Conservation (phyloP, 2,113 vertebrate species). For the Oryzias melastigma region DNA sequence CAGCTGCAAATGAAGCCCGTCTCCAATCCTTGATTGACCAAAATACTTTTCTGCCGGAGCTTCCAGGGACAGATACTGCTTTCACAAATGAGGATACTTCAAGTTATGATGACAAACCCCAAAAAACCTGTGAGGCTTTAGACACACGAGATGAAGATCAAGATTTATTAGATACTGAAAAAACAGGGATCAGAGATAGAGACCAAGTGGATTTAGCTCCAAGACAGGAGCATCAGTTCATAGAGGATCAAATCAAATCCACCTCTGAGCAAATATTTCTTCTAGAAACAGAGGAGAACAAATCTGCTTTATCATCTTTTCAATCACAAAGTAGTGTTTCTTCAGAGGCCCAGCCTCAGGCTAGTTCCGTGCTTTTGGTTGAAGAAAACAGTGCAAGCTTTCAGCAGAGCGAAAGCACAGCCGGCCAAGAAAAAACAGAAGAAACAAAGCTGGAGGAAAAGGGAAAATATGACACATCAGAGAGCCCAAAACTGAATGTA, state of each 20-base stretch:
- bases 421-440: background rate
- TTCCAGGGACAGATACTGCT: background rate
- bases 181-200: background rate
- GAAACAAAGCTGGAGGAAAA: background rate
- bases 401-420: slow-evolving; percentile 35
- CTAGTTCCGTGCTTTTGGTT: background rate
- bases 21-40: background rate
- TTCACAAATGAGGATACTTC: background rate
- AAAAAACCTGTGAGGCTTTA: background rate
- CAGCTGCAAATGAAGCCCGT: background rate
- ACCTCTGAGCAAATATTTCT: slow-evolving; percentile 3
- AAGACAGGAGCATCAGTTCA: background rate
- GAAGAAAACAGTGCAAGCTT: rapidly evolving
- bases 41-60: background rate
- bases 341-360: slow-evolving; percentile 3
- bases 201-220: background rate
- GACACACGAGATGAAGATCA: slow-evolving; percentile 1
- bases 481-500: background rate
- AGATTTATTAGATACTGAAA: background rate
- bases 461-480: background rate
- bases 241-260: background rate
- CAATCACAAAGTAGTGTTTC: slow-evolving; percentile 6
- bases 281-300: background rate
- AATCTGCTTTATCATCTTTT: background rate
- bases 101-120: background rate